These are phyloP conservation scores for Ophiodon elongatus DNA, from an alignment of 2,113 vertebrate species.

Conservation along the genomic window DNA sequence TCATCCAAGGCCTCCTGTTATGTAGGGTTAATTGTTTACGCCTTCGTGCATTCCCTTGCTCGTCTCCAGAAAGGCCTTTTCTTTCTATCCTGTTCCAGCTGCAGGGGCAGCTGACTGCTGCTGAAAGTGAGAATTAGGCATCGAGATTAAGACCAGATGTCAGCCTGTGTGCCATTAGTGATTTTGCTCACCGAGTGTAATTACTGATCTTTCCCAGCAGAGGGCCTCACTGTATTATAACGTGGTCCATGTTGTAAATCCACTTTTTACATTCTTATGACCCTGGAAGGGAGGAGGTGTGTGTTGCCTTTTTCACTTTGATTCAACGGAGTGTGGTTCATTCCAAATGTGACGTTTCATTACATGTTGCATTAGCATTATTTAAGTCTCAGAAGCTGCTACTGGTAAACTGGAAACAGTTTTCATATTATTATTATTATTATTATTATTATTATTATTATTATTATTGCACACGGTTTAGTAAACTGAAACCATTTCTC, in stretches of 20 bases:
- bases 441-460: no score
- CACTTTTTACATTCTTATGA: neutral
- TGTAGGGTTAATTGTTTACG: conserved; percentile 54
- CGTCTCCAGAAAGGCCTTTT: conserved; percentile 29
- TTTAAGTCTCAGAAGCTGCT: neutral
- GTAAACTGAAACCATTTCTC: neutral
- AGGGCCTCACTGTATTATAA: conserved; percentile 37
- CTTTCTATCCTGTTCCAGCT: conserved; percentile 50
- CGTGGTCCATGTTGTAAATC: neutral
- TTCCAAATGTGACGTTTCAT: neutral
- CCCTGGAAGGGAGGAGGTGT: neutral
- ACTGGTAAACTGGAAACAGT: neutral
- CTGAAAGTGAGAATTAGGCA: conserved; percentile 53
- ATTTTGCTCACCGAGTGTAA: conserved; percentile 6
- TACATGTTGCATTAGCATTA: neutral
- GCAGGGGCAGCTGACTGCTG: conserved; percentile 21
- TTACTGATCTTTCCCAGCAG: conserved; percentile 42
- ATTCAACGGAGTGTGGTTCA: neutral
- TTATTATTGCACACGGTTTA: neutral
- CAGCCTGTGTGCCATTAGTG: conserved; percentile 7
- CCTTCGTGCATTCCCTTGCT: conserved; percentile 25
- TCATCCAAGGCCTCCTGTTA: conserved; percentile 38
- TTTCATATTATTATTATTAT: neutral
- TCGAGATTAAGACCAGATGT: conserved; percentile 65
- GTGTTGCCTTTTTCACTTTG: neutral